Evolutionary conservation across 2,888 invertebrate genomes (phyloP).

Genomic region (Scelioninae gen. 1): DNA sequence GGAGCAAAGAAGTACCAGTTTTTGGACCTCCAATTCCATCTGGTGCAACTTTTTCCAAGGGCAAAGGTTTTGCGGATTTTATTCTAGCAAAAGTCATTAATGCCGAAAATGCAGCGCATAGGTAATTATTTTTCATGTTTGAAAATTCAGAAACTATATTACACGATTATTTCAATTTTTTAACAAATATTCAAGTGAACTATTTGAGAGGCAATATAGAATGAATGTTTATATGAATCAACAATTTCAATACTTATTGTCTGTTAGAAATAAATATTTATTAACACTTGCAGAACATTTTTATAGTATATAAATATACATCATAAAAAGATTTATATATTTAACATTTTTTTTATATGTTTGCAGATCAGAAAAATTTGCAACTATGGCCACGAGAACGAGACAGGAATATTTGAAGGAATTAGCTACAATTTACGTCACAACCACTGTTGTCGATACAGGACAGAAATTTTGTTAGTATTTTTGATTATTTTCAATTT

Average conservation of each 20-base stretch:
- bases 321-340: background rate
- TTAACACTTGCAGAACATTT: background rate
- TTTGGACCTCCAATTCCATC: constrained; percentile 98
- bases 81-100: constrained; percentile 97
- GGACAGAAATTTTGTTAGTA: constrained; percentile 94
- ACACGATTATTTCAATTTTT: too few relatives aligned
- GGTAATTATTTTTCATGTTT: constrained; percentile 64
- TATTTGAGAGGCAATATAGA: too few relatives aligned
- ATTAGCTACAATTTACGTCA: constrained; percentile 92
- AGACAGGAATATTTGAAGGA: constrained; percentile 98
- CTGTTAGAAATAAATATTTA: background rate
- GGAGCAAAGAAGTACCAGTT: constrained; percentile 97
- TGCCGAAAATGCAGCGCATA: constrained; percentile 97
- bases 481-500: background rate
- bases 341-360: background rate
- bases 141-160: too few relatives aligned
- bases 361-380: constrained; percentile 95
- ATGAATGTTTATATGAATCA: too few relatives aligned
- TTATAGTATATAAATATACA: background rate
- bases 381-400: constrained; percentile 97
- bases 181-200: background rate
- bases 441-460: constrained; percentile 91
- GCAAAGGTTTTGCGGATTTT: constrained; percentile 97
- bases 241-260: too few relatives aligned
- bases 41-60: constrained; percentile 94